These are phyloP conservation scores for Phyllostomus discolor DNA, from an alignment of 2,113 vertebrate species.

Conservation along the genomic window DNA sequence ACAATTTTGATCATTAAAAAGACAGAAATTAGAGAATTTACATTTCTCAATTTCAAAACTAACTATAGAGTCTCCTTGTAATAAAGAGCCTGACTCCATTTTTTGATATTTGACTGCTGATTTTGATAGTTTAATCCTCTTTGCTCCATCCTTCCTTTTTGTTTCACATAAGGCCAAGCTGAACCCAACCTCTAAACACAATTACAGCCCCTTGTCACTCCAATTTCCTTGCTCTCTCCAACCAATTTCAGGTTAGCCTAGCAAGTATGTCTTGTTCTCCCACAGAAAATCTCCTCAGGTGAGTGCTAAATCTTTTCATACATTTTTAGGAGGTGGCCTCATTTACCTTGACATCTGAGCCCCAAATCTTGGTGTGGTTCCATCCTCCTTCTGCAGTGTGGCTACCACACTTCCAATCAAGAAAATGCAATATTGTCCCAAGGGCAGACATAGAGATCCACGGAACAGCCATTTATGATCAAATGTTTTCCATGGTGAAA, in stretches of 20 bases:
- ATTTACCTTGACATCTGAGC: background rate
- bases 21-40: background rate
- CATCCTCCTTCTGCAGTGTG: background rate
- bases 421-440: background rate
- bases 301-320: background rate
- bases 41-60: background rate
- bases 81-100: background rate
- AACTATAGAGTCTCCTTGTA: background rate
- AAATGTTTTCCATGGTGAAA: background rate
- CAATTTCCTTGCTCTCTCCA: background rate
- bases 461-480: background rate
- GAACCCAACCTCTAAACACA: background rate
- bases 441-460: background rate
- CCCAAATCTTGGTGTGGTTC: background rate
- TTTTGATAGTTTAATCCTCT: background rate
- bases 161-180: background rate
- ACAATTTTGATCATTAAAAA: background rate
- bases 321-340: background rate
- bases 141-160: background rate
- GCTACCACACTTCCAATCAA: background rate
- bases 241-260: background rate
- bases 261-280: background rate
- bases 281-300: background rate
- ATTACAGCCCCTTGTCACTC: background rate
- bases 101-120: background rate